Evolutionary conservation across 1,140 invertebrate genomes (phyloP).

Genomic region (Papilio machaon): DNA sequence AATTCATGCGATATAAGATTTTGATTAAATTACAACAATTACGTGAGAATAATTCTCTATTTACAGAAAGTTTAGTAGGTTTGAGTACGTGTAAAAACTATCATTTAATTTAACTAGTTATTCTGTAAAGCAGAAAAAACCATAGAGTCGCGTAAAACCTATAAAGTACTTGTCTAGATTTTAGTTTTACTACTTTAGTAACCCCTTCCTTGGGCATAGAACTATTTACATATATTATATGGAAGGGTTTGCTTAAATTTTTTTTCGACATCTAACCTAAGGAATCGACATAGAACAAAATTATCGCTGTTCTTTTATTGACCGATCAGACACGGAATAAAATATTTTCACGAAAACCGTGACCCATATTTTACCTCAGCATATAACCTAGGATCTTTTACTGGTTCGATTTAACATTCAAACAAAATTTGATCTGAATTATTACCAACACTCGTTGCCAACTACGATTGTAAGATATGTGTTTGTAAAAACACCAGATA

Average conservation of each 20-base stretch:
- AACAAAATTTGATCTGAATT: not conserved
- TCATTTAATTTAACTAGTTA: not conserved
- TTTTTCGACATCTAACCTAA: too few relatives aligned
- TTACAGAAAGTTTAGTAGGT: not conserved
- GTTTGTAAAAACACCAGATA: conserved; percentile 37
- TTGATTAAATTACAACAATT: conserved; percentile 6
- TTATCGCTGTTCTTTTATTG: too few relatives aligned
- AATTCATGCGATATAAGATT: conserved; percentile 2
- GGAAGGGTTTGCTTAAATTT: too few relatives aligned
- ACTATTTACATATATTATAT: too few relatives aligned
- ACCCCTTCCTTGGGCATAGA: too few relatives aligned
- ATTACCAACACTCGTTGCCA: conserved; percentile 37
- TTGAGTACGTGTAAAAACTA: not conserved
- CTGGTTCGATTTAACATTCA: not conserved
- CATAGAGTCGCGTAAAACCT: too few relatives aligned
- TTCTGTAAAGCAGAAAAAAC: not conserved
- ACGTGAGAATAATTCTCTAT: conserved; percentile 1
- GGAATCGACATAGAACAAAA: too few relatives aligned
- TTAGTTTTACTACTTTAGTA: too few relatives aligned
- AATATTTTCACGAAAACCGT: too few relatives aligned
- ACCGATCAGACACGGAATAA: too few relatives aligned
- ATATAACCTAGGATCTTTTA: not conserved
- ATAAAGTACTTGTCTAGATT: too few relatives aligned
- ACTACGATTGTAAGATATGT: conserved; percentile 36
- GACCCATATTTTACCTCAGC: not conserved